Conservation (phyloP, 2,113 vertebrate species). For the Poecilia latipinna region DNA sequence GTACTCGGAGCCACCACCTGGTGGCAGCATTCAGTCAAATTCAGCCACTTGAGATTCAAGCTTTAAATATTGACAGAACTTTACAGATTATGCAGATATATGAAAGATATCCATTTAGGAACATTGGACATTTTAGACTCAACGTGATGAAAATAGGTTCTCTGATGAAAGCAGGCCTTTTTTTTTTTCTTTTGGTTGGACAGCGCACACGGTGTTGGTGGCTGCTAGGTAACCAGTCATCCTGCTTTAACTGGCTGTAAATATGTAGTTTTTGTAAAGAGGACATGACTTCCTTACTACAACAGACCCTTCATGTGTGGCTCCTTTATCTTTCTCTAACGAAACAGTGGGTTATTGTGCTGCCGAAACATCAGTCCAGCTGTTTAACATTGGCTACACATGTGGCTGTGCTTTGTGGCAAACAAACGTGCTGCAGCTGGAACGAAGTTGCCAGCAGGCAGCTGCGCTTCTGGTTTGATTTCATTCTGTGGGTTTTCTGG, state of each 20-base stretch:
- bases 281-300: constrained; percentile 34
- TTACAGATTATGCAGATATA: neutral
- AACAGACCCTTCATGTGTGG: constrained; percentile 56
- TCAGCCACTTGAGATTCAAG: neutral
- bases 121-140: neutral
- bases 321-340: constrained; percentile 37
- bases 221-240: constrained; percentile 60
- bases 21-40: constrained; percentile 29
- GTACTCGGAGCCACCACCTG: constrained; percentile 41
- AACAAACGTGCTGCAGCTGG: constrained; percentile 13
- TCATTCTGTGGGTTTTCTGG: constrained; percentile 37
- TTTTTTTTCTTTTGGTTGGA: neutral
- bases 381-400: constrained; percentile 31
- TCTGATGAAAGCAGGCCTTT: neutral
- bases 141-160: neutral
- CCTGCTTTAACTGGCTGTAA: constrained; percentile 47
- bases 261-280: constrained; percentile 62
- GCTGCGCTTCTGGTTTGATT: constrained; percentile 43
- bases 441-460: constrained; percentile 27
- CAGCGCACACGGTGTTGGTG: constrained; percentile 56
- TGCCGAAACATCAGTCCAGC: constrained; percentile 47
- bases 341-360: constrained; percentile 63
- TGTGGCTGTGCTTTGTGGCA: constrained; percentile 1
- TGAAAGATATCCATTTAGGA: neutral
- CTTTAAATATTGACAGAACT: neutral